Evolutionary conservation across 2,888 invertebrate species (phyloP), one percentile per base, ranked within the genome.

Genomic region (Oxystoma pomonae): DNA sequence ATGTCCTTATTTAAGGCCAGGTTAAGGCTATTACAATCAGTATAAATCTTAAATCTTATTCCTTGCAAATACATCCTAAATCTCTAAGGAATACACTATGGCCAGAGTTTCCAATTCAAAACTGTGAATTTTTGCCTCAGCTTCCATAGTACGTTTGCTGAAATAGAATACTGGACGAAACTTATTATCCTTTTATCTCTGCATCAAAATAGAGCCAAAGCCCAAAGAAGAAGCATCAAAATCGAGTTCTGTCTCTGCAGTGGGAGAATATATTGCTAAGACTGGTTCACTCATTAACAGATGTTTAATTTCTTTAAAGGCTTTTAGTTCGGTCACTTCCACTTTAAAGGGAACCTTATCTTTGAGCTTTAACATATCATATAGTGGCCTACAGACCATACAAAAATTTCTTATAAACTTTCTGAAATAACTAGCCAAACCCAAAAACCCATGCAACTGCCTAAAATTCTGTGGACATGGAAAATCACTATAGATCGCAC

Each of bases 101-200:
- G 71, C 70, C 2, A 74, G 51, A 16, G 67, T 63, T 65, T 76
- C 74, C 1, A 76, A 22, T 59, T 76, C 74, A 59, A 72, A 76
- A 60, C 73, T 73, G 58, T 74, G 73, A 52, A 74, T 75, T 49
- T 68, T 72, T 0, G 70, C 62, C 65, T 76, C 75, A 0, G 56
- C 20, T 0, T 70, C 70, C 1, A 70, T 73, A 0, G 75, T 73
- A 22, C 71, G 66, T 50, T 74, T 74, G 5, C 74, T 74, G 69
- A 74, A 76, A 63, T 74, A 76, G 57, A 74, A 75, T 0, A 77
- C 63, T 0, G 75, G 75, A 21, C 76, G 73, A 20, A 75, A 67
- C 35, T 68, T 66, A 3, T 55, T 59, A 65, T 74, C 71, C 0
- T 56, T 3, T 55, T 76, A 72, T 58, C 65, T 69, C 63, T 78